These are phyloP conservation scores for Pampusana beccarii DNA, from an alignment of 2,113 vertebrate genomes.

Conservation along the genomic window DNA sequence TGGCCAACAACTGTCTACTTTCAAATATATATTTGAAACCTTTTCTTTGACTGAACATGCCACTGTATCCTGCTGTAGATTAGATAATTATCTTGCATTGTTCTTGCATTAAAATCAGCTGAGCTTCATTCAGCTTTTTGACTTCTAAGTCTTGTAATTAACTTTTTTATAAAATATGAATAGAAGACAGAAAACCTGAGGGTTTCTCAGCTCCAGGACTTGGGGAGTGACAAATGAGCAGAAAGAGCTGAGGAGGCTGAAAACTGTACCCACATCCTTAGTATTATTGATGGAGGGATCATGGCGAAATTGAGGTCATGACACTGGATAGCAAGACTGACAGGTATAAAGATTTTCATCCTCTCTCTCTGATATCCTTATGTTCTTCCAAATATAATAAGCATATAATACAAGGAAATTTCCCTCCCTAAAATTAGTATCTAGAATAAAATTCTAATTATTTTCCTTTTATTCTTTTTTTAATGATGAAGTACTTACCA, in stretches of 20 bases:
- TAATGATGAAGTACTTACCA: not conserved
- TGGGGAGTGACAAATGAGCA: not conserved
- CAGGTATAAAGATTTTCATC: not conserved
- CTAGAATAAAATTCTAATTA: not conserved
- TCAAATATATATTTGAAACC: not conserved
- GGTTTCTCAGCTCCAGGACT: not conserved
- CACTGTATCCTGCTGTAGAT: not conserved
- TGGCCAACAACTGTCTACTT: not conserved
- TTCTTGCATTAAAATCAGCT: slow-evolving; percentile 1
- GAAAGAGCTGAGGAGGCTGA: not conserved
- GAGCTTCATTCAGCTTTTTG: not conserved
- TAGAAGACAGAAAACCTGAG: not conserved
- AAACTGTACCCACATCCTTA: not conserved
- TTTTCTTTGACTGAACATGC: not conserved
- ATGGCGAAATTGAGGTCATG: not conserved
- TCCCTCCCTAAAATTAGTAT: not conserved
- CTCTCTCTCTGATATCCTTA: not conserved
- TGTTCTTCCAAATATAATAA: not conserved
- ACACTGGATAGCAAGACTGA: not conserved
- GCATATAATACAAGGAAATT: not conserved
- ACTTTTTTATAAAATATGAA: slow-evolving; percentile 6
- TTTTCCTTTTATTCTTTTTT: not conserved
- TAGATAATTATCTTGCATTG: not conserved
- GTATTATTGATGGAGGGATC: not conserved
- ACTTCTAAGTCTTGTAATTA: not conserved